Evolutionary conservation across 1,140 invertebrate species (phyloP).

Genomic region (Drosophila willistoni): DNA sequence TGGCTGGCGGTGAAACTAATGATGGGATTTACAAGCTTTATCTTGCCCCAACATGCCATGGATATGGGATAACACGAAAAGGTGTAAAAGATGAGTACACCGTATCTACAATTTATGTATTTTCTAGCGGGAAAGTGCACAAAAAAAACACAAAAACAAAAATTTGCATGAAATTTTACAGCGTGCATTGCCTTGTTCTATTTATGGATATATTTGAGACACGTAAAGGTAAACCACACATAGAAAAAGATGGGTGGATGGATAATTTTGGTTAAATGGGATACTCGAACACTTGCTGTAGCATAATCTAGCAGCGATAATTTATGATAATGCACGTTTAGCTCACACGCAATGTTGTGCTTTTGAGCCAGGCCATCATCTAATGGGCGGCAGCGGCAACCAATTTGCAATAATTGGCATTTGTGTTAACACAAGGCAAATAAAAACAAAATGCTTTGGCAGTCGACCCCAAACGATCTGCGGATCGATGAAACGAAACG

Average conservation of each 20-base stretch:
- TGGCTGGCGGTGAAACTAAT: constrained; percentile 40
- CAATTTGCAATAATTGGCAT: constrained; percentile 74
- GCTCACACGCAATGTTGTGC: constrained; percentile 63
- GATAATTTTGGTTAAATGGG: background rate
- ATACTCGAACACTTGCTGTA: constrained; percentile 35
- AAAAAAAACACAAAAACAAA: background rate
- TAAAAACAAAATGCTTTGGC: constrained; percentile 60
- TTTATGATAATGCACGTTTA: constrained; percentile 67
- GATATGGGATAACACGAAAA: constrained; percentile 30
- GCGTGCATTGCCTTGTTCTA: constrained; percentile 59
- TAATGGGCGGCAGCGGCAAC: constrained; percentile 30
- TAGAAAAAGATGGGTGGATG: background rate
- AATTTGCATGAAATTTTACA: constrained; percentile 34
- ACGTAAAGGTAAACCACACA: background rate
- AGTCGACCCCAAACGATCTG: constrained; percentile 42
- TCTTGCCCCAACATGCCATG: constrained; percentile 39
- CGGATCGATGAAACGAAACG: constrained; percentile 50
- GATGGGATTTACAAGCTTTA: constrained; percentile 54
- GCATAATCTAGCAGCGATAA: constrained; percentile 70
- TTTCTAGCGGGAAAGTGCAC: constrained; percentile 59
- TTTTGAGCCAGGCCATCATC: constrained; percentile 47
- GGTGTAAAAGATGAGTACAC: constrained; percentile 8
- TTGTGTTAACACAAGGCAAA: constrained; percentile 71
- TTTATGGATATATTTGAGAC: constrained; percentile 12
- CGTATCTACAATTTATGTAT: constrained; percentile 24